Evolutionary conservation across 2,888 invertebrate species (phyloP), one percentile per base, ranked within the genome.

Genomic region (Limulus polyphemus): DNA sequence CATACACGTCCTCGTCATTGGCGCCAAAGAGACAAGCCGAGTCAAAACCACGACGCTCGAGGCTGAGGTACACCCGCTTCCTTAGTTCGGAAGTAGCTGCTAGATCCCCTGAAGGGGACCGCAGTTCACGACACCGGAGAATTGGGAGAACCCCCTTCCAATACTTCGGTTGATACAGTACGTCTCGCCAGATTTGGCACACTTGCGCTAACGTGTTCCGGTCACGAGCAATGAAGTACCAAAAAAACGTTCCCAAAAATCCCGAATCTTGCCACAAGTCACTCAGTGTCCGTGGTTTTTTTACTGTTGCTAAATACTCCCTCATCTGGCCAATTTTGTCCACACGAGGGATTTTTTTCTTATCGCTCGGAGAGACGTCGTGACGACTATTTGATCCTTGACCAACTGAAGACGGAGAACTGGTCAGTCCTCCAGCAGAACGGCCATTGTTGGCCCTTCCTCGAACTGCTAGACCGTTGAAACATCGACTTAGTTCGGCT

Each of bases 111-210:
- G 16, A 17, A 32, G 32, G 16, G 54, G 81, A 79, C 58, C 89
- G 81, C 67, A 89, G 78, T 72, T 92, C 90, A 58, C 90, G 84
- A 77, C 91, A 93, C 72, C 90, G 87, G 56, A 94, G 79, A 60
- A 89, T 87, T 1, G 92, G 91, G 70, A 88, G 81, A 60, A 93
- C 80, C 3, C 90, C 90, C 49, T 82, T 81, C 94, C 94, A 95
- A 79, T 86, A 90, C 59, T 86, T 81, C n/a, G 88, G 87, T 70
- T 87, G 84, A 78, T 95, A 95, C 61, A 94, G 79, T 61, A 90
- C 81, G 75, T 92, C 90, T 66, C 90, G 83, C 94, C 94, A 95
- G 74, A 85, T 81, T 65, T 83, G 82, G 78, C 92, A 93, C 61
- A 91, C 86, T 78, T 88, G 88, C 12, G 91, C 88, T 70, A 94